A percentile compares a stretch with the other conserved stretches of the same genome.
Evolutionary conservation across 2,113 vertebrate species (phyloP).

Genomic region (Benitochromis conjunctus): DNA sequence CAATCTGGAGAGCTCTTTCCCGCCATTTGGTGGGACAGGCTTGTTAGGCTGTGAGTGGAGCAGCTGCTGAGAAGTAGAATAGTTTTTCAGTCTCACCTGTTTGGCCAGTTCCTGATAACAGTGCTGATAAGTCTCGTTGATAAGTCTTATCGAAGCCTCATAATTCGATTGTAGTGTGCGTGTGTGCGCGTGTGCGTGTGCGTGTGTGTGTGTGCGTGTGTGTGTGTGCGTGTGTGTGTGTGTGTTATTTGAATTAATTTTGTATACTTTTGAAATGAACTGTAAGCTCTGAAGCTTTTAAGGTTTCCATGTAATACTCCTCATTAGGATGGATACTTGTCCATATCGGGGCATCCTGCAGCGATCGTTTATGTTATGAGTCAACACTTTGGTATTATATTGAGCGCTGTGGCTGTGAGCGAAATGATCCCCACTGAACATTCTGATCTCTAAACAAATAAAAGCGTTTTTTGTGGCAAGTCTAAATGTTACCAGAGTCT

Average conservation of each 20-base stretch:
- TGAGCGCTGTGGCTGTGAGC: neutral
- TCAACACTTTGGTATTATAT: slow-evolving; percentile 28
- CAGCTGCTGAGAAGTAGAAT: neutral
- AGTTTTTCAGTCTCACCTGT: neutral
- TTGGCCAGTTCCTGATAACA: neutral
- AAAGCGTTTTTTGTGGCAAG: neutral
- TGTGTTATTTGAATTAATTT: neutral
- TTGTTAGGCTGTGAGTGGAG: neutral
- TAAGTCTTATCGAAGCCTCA: neutral
- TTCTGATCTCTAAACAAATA: neutral
- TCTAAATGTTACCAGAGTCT: neutral
- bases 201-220: neutral
- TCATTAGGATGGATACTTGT: neutral
- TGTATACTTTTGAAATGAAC: neutral
- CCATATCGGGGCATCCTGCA: slow-evolving; percentile 14
- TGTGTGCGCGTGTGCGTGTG: neutral
- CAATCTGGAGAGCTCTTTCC: neutral
- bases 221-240: too few species aligned
- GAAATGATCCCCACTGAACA: neutral
- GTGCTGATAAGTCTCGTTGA: neutral
- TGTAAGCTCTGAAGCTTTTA: neutral
- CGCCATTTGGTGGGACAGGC: neutral
- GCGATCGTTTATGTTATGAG: slow-evolving; percentile 3
- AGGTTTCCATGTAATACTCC: neutral
- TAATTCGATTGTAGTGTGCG: neutral